These are phyloP conservation scores for Bothrops jararaca DNA, from an alignment of 2,113 vertebrate genomes.

Conservation along the genomic window DNA sequence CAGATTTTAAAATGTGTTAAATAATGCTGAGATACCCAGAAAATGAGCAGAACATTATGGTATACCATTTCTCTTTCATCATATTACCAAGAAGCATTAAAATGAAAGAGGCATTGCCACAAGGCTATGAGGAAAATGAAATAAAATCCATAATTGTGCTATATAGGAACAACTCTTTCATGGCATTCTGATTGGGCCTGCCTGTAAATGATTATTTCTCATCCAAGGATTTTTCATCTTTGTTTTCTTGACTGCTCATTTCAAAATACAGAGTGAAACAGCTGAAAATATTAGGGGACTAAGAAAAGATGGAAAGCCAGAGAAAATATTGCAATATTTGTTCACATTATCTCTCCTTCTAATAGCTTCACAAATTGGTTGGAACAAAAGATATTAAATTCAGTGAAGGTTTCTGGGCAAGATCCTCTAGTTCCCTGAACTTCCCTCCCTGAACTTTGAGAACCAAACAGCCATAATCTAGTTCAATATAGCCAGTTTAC, in stretches of 20 bases:
- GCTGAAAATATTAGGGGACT: background rate
- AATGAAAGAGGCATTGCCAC: background rate
- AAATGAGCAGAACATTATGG: background rate
- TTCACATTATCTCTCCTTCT: slow-evolving; percentile 22
- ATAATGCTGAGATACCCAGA: background rate
- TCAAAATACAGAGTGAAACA: background rate
- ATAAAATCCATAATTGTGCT: background rate
- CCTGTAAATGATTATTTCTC: background rate
- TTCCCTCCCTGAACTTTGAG: background rate
- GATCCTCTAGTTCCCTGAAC: background rate
- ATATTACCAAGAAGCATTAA: background rate
- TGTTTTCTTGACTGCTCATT: background rate
- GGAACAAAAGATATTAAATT: background rate
- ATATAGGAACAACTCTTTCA: background rate
- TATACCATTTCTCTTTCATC: background rate
- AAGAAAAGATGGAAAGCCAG: background rate
- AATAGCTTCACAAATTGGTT: background rate
- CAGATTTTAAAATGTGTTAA: background rate
- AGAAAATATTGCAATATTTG: background rate
- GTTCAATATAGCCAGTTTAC: background rate
- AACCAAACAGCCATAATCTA: background rate
- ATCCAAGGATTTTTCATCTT: background rate
- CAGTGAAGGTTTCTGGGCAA: background rate
- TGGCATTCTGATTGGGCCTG: background rate
- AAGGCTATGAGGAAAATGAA: background rate